Evolutionary conservation across 2,888 invertebrate species (phyloP), one percentile per base, ranked within the genome.

Genomic region (Odontocolon sp.): DNA sequence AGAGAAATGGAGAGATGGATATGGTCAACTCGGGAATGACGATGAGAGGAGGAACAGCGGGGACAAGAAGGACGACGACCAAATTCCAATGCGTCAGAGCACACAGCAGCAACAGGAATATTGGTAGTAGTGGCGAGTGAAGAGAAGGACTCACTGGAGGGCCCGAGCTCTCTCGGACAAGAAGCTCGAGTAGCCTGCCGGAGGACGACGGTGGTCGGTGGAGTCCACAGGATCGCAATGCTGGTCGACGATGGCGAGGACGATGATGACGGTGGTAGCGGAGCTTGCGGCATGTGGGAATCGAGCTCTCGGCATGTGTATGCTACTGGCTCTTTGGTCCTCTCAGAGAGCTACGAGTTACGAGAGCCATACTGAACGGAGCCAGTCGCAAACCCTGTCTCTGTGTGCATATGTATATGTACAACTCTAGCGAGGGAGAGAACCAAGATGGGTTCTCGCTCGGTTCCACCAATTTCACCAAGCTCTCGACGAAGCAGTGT

Each of bases 51-150:
- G 66, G 61, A 50, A n/a, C 28, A 18, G 61, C 33, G 54, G 16
- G 54, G n/a, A 52, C 1, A 45, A 63, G 56, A 50, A n/a, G 14
- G 38, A 18, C 42, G 33, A 52, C 11, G 36, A 42, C 71, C 57
- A 83, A 83, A 84, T 84, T 85, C 82, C 82, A 80, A 80, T 78
- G 76, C 47, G 63, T 69, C 38, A 8, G 36, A 14, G 38, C 9
- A 26, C 14, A 9, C 33, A 9, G 23, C 40, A 52, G 14, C 28
- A 36, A 6, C 38, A 59, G 18, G 33, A 6, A 36, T 14, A 57
- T 16, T 33, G 23, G 47, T 52, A 33, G 56, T 63, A 47, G 63
- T 18, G 47, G 18, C 6, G 23, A 63, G 68, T 45, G 63, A 28
- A 18, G 68, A 64, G 52, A n/a, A n/a, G n/a, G 57, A 71, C 68